A percentile compares a stretch with the other conserved stretches of the same genome.
Evolutionary conservation across 2,113 vertebrate species (phyloP).

Genomic region (Odocoileus virginianus): DNA sequence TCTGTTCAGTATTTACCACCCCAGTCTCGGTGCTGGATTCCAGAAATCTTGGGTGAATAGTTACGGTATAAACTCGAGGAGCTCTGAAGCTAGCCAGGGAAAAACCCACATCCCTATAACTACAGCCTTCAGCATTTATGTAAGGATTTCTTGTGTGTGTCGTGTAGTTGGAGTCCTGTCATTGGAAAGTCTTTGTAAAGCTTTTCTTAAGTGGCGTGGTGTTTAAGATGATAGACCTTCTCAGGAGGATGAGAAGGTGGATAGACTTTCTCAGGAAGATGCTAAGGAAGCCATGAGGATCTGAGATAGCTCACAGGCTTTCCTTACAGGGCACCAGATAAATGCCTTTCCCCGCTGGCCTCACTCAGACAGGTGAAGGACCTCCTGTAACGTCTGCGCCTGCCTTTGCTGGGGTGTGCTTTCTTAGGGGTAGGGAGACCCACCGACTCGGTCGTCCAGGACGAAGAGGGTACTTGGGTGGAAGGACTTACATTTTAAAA

Average conservation of each 20-base stretch:
- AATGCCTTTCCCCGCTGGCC: too few species aligned
- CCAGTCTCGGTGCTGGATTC: neutral
- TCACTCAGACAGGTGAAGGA: too few species aligned
- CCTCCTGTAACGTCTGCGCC: rapidly evolving
- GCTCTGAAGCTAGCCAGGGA: neutral
- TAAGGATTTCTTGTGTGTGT: neutral
- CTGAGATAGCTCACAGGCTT: neutral
- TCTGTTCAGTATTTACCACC: neutral
- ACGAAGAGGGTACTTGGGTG: neutral
- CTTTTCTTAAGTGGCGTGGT: neutral
- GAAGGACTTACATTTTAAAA: neutral
- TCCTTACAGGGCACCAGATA: neutral
- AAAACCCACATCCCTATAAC: neutral
- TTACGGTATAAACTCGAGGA: neutral
- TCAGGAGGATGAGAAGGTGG: neutral
- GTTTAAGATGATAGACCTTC: neutral
- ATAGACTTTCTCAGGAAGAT: neutral
- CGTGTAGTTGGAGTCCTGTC: neutral
- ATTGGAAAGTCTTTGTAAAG: neutral
- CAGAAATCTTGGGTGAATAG: neutral
- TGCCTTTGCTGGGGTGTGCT: neutral
- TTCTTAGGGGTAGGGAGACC: neutral
- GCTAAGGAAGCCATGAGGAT: neutral
- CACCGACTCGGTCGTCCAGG: neutral
- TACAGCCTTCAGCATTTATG: neutral